These are phyloP conservation scores for Emmelina monodactyla DNA, from an alignment of 2,888 invertebrate species.

Conservation along the genomic window DNA sequence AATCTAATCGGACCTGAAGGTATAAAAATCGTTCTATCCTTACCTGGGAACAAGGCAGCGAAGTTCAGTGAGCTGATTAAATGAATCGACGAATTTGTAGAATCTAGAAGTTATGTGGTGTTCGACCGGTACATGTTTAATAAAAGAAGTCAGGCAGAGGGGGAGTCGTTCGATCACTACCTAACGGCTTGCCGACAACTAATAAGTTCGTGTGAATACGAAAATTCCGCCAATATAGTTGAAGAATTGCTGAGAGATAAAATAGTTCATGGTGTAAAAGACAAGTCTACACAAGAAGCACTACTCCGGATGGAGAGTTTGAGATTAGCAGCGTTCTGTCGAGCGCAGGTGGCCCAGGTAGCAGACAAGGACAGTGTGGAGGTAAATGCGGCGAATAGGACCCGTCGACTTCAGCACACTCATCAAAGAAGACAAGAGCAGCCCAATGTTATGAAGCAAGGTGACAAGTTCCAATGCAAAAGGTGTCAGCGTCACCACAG, in stretches of 20 bases:
- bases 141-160: no score
- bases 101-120: no score
- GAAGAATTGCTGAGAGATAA: neutral
- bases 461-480: neutral
- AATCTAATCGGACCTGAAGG: no score
- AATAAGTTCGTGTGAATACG: neutral
- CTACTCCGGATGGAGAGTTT: neutral
- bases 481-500: neutral
- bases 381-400: neutral
- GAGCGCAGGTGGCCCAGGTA: conserved; percentile 1
- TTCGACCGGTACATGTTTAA: no score
- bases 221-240: no score
- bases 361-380: no score
- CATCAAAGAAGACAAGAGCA: neutral
- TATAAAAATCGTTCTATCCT: no score
- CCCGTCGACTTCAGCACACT: neutral
- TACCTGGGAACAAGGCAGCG: no score
- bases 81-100: no score
- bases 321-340: neutral
- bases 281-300: neutral
- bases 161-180: neutral
- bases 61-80: no score
- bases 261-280: neutral
- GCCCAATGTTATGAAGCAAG: no score
- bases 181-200: neutral